Evolutionary conservation across 2,113 vertebrate species (phyloP), one percentile per base, ranked within the genome.

Genomic region (Platycercus adscitus): DNA sequence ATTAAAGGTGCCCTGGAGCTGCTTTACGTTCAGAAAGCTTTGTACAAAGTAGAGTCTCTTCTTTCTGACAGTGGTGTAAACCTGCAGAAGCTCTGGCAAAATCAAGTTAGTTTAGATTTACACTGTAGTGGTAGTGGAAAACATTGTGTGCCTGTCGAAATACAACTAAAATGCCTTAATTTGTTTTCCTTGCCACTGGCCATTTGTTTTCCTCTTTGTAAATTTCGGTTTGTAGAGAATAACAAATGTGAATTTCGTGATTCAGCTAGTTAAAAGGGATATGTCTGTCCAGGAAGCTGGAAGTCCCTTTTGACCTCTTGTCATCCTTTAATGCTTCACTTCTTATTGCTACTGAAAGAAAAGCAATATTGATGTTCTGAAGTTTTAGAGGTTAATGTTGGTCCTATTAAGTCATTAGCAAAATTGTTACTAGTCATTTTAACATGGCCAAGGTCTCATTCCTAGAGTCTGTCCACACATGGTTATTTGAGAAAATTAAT

Each of bases 401-500:
- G 12, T 52, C 39, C 46, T 43, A 4, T 66, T 58, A 58, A 73
- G 65, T 76, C 24, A 55, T 60, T 75, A 68, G 61, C 43, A 61
- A 78, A 72, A 71, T 50, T 63, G 16, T 76, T 75, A 41, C 5
- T 69, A 41, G 41, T 52, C 49, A 39, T 65, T 64, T 94, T 66
- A 86, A 18, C 15, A 18, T 65, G 72, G 49, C 43, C 28, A 23
- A 43, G 63, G 13, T 80, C 71, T 91, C 50, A 43, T 76, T 75
- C 75, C 66, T 53, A 63, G 24, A 44, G 31, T 46, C 66, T 72
- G 53, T 80, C 82, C 16, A 29, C 35, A 53, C 19, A 24, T 37
- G 86, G 58, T 83, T 86, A 66, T 72, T 93, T 43, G 55, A 88
- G 90, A 93, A 93, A 92, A 94, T 63, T 9, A 93, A 97, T 88